A percentile compares a stretch with the other conserved stretches of the same genome.
Conservation (phyloP, 2,113 vertebrate genomes). For the Leptobrachium leishanense region DNA sequence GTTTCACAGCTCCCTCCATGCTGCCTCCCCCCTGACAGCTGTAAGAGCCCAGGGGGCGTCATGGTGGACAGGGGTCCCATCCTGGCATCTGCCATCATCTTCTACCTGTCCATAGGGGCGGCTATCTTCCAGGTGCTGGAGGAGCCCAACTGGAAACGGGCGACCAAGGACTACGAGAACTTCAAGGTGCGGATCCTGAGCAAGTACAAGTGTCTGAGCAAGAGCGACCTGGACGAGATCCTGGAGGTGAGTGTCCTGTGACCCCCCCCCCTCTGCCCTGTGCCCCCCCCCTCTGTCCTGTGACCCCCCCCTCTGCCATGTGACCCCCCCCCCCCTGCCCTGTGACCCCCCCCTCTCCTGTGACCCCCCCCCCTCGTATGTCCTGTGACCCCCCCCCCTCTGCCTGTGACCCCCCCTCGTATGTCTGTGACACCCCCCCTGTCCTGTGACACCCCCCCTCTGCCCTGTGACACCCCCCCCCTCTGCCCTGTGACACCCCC, state of each 20-base stretch:
- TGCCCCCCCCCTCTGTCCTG: too few species aligned
- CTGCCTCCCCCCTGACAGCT: background rate
- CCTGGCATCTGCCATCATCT: conserved; percentile 94
- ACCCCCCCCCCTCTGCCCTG: background rate
- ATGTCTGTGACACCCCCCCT: background rate
- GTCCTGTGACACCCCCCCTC: too few species aligned
- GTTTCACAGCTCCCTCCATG: background rate
- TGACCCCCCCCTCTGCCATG: background rate
- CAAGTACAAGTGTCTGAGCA: conserved; percentile 82
- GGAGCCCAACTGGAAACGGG: conserved; percentile 87
- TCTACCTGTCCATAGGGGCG: conserved; percentile 97
- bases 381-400: background rate
- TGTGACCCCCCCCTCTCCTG: too few species aligned
- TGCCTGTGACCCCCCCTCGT: background rate
- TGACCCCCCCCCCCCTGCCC: background rate
- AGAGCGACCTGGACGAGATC: conserved; percentile 83
- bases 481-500: background rate
- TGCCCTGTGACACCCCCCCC: background rate
- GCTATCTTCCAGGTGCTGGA: conserved; percentile 97
- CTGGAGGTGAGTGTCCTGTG: conserved; percentile 77
- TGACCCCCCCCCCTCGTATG: background rate
- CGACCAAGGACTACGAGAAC: conserved; percentile 70
- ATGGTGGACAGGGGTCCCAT: conserved; percentile 97
- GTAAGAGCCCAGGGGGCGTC: conserved; percentile 46
- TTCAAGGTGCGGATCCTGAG: conserved; percentile 79